phyloP scores from a whole-genome alignment of 37 sponge, comb jelly and placozoan genomes.

The Lycopodina hypogea region DNA sequence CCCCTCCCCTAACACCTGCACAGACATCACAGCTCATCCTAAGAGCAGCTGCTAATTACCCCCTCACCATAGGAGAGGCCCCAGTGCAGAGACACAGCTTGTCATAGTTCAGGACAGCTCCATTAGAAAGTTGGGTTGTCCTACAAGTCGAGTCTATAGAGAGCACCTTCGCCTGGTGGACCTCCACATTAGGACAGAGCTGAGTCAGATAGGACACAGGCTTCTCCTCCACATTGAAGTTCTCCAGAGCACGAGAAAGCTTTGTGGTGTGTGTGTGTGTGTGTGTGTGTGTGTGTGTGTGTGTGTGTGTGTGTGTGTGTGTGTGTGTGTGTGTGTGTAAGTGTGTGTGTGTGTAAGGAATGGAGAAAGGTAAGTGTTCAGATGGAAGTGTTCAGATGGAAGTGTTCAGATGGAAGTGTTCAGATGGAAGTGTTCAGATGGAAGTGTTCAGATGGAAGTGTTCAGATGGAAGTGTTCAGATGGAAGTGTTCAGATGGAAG shows the following conservation, averaged over 20 bases:
- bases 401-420: no score
- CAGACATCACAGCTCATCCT: background rate
- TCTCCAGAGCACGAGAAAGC: constrained; percentile 64
- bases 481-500: no score
- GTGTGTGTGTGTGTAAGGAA: no score
- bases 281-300: no score
- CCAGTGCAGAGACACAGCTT: constrained; percentile 94
- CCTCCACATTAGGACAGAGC: constrained; percentile 64
- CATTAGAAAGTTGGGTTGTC: constrained; percentile 48
- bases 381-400: no score
- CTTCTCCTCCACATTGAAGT: constrained; percentile 80
- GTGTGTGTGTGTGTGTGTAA: no score
- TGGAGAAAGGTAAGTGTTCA: no score
- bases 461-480: no score
- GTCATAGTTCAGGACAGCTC: constrained; percentile 57
- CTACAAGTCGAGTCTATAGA: background rate
- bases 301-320: no score
- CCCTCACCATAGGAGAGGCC: constrained; percentile 53
- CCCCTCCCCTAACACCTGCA: constrained; percentile 44
- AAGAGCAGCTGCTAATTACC: background rate
- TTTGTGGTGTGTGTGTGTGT: background rate
- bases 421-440: no score
- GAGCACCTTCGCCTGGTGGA: constrained; percentile 14
- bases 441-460: no score
- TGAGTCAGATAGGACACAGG: constrained; percentile 31